Evolutionary conservation across 1,140 invertebrate genomes (phyloP).

Genomic region (Drosophila insularis): DNA sequence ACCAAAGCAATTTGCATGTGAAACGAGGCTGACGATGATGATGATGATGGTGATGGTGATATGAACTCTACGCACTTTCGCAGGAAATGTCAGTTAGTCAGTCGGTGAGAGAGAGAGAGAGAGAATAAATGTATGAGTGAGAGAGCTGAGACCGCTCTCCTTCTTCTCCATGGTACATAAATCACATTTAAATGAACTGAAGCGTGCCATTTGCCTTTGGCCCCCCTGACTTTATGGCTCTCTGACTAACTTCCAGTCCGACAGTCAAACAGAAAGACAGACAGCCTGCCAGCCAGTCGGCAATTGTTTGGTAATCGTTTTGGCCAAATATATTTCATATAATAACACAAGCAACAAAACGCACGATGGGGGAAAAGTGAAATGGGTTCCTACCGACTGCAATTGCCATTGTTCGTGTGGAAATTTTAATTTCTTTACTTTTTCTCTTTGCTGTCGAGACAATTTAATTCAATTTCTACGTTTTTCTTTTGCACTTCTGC

Average conservation of each 20-base stretch:
- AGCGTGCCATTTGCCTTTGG: conserved; percentile 15
- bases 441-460: not conserved
- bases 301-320: conserved; percentile 30
- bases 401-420: conserved; percentile 9
- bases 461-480: conserved; percentile 17
- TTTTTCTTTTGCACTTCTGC: conserved; percentile 2
- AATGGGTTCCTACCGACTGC: conserved; percentile 4
- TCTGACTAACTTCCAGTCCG: not conserved
- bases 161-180: conserved; percentile 21
- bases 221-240: conserved; percentile 15
- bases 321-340: conserved; percentile 27
- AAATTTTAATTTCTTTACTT: not conserved
- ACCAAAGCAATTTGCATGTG: conserved; percentile 27
- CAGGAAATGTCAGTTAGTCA: conserved; percentile 26
- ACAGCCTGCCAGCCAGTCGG: not conserved
- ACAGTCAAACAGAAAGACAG: not conserved
- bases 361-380: conserved; percentile 14
- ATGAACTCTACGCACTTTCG: conserved; percentile 21
- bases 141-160: not conserved
- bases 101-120: not conserved
- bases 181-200: conserved; percentile 30
- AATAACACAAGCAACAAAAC: conserved; percentile 12
- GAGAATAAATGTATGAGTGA: not conserved
- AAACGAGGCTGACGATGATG: conserved; percentile 22
- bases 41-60: conserved; percentile 14